Evolutionary conservation across 92 coral and sea anemone genomes (phyloP), one percentile per base, ranked within the genome.

Genomic region (Porites evermanni): DNA sequence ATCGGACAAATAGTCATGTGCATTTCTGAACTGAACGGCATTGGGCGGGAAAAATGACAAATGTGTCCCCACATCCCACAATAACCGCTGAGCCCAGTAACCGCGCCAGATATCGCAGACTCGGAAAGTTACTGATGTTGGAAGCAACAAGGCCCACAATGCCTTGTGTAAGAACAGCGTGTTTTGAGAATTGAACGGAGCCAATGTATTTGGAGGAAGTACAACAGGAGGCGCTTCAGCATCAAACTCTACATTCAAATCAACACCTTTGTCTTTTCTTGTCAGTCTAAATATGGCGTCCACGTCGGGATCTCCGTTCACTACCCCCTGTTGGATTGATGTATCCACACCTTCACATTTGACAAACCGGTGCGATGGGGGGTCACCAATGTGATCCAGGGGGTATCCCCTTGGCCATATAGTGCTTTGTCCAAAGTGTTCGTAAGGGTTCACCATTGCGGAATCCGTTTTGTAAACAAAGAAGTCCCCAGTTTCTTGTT

Each of bases 401-500:
- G 99, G 99, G 89, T 97, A 97, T 60, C 99, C 99, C 73, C 99
- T 77, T 6, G 99, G 99, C 99, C 99, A 97, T 19, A 97, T 97
- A 24, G 96, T 93, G n/a, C 95, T 91, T 78, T 97, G 99, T 17
- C 99, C 99, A 80, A 97, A 97, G 72, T 97, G 98, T 50, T 90
- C 98, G 58, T 97, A 97, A 4, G 98, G 98, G 86, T 97, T 97
- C n/a, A 97, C 95, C 19, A 83, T 56, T 0, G 70, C 12, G 17
- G 89, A 60, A 10, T 90, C 78, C 0, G 95, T 90, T 56, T 76
- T 77, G 76, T 95, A 97, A 17, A 95, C 98, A 9, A 79, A 73
- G 67, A 97, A 97, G 8, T 93, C 95, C 13, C 99, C 98, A 6
- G 74, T 66, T 29, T 83, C 94, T 66, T 92, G 24, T 38, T 92